Base-by-base conservation (phyloP, 2,113 vertebrate genomes). In the Sander vitreus region DNA sequence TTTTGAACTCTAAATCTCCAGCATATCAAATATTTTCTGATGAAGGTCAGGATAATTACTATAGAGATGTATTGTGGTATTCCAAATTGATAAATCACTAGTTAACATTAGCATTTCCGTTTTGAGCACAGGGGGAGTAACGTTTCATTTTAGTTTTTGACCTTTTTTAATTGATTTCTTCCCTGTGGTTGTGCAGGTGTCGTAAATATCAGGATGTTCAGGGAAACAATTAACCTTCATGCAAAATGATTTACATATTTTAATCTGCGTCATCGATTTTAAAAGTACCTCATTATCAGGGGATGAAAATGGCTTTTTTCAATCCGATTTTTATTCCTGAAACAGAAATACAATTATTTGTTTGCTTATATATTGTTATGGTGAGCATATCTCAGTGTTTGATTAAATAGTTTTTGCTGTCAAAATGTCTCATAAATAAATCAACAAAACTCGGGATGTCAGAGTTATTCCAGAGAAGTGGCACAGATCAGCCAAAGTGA, bases 201-300 rank as follows among this genome's bases (percentile, higher is more conserved):
- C 23, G 30, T 76, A 91, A 92, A 93, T 92, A 91, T 90, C 90
- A 90, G 85, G 78, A 83, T 72, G 58, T 89, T 88, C 76, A 62
- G 39, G 39, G 80, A 91, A 92, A 86, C 87, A 16, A 83, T 93
- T 93, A 90, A 93, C 90, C 92, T 92, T 91, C 81, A 70, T 45
- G 18, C 16, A 18, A 14, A 53, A 10, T 30, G 3, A 87, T 88
- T 87, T 80, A 19, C 84, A 87, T 91, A 81, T 91, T 87, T 78
- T 66, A 87, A 90, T 85, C 64, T 78, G 33, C 78, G 54, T 45
- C 25, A 64, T 87, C 6, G 27, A 87, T 92, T 68, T 45, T 33
- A 54, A 70, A 73, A 50, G 16, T 2, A 33, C 0, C 68, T 47
- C 47, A 50, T 77, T 85, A 65, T 85, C 54, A 70, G 15, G 19